These are phyloP conservation scores for Odontocolon sp. DNA, from an alignment of 2,888 invertebrate species.

Conservation along the genomic window DNA sequence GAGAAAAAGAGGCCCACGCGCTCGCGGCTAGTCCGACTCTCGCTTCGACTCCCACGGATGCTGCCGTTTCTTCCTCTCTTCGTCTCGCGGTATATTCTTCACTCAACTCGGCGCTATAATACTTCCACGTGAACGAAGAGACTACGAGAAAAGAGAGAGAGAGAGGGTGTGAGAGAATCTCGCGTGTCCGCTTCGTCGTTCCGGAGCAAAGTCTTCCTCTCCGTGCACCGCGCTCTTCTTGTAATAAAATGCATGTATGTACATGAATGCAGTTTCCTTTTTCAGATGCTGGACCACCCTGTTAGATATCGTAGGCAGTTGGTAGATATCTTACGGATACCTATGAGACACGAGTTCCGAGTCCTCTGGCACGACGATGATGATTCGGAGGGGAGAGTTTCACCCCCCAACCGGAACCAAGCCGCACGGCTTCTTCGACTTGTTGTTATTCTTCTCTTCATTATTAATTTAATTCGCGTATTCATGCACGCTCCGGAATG, in stretches of 20 bases:
- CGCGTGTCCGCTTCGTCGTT: conserved; percentile 40
- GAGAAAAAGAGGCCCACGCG: conserved; percentile 66
- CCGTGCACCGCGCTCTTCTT: conserved; percentile 55
- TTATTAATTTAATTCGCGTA: conserved; percentile 35
- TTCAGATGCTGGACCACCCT: conserved; percentile 69
- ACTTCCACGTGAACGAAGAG: conserved; percentile 15
- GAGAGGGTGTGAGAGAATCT: conserved; percentile 46
- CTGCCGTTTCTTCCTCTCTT: conserved; percentile 42
- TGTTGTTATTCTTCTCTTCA: conserved; percentile 6
- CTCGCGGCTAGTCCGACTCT: conserved; percentile 54
- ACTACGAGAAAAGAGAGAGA: conserved; percentile 6
- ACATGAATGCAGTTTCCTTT: conserved; percentile 70
- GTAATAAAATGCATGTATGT: conserved; percentile 71
- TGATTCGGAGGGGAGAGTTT: not conserved
- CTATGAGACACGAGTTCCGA: not conserved
- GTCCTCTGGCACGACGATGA: not conserved
- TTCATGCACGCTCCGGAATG: conserved; percentile 7
- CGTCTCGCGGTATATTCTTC: conserved; percentile 42
- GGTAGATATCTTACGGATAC: not conserved
- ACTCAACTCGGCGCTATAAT: not conserved
- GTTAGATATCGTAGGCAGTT: conserved; percentile 54
- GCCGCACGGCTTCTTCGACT: conserved; percentile 24
- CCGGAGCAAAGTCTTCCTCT: conserved; percentile 42
- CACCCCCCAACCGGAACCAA: conserved; percentile 14
- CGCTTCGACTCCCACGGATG: conserved; percentile 71